A percentile compares a stretch with the other conserved stretches of the same genome.
Evolutionary conservation across 2,797 vertebrate species (phyloP).

Genomic region (Tympanoctomys barrerae): DNA sequence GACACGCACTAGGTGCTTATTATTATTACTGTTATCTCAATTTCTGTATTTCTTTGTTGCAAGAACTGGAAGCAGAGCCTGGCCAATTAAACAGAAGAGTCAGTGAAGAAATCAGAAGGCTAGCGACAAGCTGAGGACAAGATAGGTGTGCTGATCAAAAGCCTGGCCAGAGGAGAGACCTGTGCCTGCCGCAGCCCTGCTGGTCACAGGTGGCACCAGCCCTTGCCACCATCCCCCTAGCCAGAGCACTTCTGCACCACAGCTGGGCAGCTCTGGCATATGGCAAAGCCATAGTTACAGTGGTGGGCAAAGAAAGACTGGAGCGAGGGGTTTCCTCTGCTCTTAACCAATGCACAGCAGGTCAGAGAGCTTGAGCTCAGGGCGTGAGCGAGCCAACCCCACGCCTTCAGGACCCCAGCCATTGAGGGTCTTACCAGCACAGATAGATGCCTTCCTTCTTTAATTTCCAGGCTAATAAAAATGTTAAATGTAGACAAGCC

Average conservation of each 20-base stretch:
- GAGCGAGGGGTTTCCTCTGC: neutral
- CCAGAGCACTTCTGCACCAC: rapidly evolving
- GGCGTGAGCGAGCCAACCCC: neutral
- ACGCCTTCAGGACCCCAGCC: neutral
- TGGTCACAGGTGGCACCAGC: neutral
- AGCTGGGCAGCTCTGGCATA: neutral
- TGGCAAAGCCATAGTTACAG: neutral
- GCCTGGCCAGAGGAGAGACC: neutral
- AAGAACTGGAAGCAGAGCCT: neutral
- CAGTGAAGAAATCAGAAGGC: neutral
- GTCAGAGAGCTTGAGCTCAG: neutral
- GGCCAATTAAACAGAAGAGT: neutral
- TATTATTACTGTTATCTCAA: neutral
- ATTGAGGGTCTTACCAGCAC: neutral
- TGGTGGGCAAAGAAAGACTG: neutral
- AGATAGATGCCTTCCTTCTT: neutral
- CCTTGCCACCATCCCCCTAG: neutral
- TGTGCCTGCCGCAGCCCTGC: neutral
- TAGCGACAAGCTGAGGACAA: neutral
- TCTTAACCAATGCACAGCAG: neutral
- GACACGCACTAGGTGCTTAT: neutral
- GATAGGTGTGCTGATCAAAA: neutral
- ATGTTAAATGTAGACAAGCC: neutral
- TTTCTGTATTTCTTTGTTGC: neutral
- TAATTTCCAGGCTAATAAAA: neutral